Conservation (phyloP, 2,113 vertebrate genomes). For the Triplophysa dalaica region DNA sequence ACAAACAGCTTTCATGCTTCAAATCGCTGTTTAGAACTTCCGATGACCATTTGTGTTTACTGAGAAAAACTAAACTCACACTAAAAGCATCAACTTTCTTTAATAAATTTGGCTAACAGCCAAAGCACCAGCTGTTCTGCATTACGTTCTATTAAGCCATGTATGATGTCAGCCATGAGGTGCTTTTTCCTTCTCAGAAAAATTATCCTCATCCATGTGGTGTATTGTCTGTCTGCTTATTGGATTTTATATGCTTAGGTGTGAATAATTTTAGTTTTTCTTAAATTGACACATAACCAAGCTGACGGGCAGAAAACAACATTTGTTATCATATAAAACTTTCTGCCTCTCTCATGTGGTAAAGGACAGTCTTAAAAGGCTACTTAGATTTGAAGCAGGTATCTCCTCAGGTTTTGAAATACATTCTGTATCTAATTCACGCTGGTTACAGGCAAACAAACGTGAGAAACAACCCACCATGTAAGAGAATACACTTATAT, state of each 20-base stretch:
- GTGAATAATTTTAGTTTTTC: neutral
- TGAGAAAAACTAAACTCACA: slow-evolving; percentile 3
- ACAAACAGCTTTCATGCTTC: neutral
- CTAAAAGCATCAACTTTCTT: slow-evolving; percentile 23
- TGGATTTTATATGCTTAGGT: neutral
- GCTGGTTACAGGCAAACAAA: neutral
- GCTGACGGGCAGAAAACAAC: neutral
- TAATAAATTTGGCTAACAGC: slow-evolving; percentile 51
- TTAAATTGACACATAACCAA: neutral
- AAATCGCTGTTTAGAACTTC: slow-evolving; percentile 6
- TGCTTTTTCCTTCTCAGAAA: slow-evolving; percentile 71
- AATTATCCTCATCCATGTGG: slow-evolving; percentile 65
- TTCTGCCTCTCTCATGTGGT: no score
- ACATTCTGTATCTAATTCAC: neutral
- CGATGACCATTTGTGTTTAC: slow-evolving; percentile 42
- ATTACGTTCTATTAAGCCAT: slow-evolving; percentile 76
- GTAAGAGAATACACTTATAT: slow-evolving; percentile 60
- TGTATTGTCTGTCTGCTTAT: slow-evolving; percentile 58
- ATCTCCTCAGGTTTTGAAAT: no score
- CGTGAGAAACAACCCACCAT: neutral
- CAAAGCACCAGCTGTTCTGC: slow-evolving; percentile 68
- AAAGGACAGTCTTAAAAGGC: no score
- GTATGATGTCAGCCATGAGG: slow-evolving; percentile 74
- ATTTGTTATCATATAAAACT: neutral
- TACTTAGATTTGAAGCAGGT: no score